A percentile compares a stretch with the other conserved stretches of the same genome.
These are phyloP conservation scores for Megalops atlanticus DNA, from an alignment of 2,113 vertebrate species.

Conservation along the genomic window DNA sequence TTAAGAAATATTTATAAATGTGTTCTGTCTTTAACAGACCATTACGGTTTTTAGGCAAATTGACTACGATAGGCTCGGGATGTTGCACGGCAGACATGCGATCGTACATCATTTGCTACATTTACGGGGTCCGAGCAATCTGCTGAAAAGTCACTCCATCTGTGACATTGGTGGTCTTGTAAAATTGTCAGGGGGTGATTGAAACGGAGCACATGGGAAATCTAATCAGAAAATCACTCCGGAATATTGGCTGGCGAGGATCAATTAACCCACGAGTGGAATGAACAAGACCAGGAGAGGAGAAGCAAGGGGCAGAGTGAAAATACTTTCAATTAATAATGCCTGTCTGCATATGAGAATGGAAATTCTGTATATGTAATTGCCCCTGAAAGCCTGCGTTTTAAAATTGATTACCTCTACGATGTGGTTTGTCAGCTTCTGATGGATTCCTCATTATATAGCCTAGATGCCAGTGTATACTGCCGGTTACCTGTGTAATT, in stretches of 20 bases:
- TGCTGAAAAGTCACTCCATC: slow-evolving; percentile 26
- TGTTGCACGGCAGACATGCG: neutral
- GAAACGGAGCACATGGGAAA: slow-evolving; percentile 47
- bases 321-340: slow-evolving; percentile 52
- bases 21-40: neutral
- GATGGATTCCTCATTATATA: slow-evolving; percentile 25
- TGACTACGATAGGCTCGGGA: neutral
- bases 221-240: slow-evolving; percentile 33
- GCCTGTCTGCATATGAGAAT: slow-evolving; percentile 30
- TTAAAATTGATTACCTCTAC: slow-evolving; percentile 34
- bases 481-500: neutral
- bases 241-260: slow-evolving; percentile 34
- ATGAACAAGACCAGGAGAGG: slow-evolving; percentile 24
- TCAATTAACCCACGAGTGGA: slow-evolving; percentile 51
- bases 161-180: slow-evolving; percentile 47
- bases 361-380: slow-evolving; percentile 10
- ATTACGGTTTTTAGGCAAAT: too few relatives aligned
- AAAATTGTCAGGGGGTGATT: slow-evolving; percentile 38
- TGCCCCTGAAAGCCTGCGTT: slow-evolving; percentile 12
- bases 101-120: neutral
- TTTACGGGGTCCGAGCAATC: neutral
- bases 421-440: slow-evolving; percentile 15
- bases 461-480: neutral
- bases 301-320: slow-evolving; percentile 33
- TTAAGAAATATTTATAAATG: too few relatives aligned